These are phyloP conservation scores for Dysmachus trigonus DNA, from an alignment of 2,888 invertebrate genomes.

Conservation along the genomic window DNA sequence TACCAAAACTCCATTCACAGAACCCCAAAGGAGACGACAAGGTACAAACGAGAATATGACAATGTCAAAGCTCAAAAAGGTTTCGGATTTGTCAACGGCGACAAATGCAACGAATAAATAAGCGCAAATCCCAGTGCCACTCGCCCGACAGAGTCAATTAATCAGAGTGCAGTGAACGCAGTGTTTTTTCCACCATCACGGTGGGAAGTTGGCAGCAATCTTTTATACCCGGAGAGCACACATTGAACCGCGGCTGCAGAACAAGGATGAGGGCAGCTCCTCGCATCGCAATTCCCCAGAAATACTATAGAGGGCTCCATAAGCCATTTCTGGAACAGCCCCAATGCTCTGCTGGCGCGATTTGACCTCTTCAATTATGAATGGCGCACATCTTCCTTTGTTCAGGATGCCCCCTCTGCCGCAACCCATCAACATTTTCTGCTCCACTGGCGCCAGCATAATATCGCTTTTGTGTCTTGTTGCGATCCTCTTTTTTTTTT, in stretches of 20 bases:
- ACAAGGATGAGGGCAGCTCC: not conserved
- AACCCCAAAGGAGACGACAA: not conserved
- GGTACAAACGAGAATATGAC: not conserved
- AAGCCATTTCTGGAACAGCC: not conserved
- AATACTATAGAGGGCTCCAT: not conserved
- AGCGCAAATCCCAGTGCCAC: not conserved
- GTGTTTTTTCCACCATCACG: not conserved
- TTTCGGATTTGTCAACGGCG: not conserved
- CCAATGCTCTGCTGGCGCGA: not conserved
- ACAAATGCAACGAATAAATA: not conserved
- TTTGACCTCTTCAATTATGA: slow-evolving; percentile 20
- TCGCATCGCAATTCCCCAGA: not conserved
- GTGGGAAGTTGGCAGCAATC: not conserved
- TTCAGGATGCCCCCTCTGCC: not conserved
- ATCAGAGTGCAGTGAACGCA: slow-evolving; percentile 4
- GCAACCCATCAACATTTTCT: slow-evolving; percentile 23
- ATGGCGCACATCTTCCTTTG: slow-evolving; percentile 13
- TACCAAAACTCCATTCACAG: not conserved
- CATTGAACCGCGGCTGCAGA: not conserved
- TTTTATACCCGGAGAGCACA: not conserved
- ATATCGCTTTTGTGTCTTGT: not conserved
- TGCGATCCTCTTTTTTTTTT: not conserved
- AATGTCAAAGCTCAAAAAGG: not conserved
- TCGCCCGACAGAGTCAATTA: not conserved
- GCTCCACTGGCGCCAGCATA: slow-evolving; percentile 8